Percentiles rank a stretch among this genome's conserved stretches.
phyloP scores from a whole-genome alignment of 2,888 invertebrate species.

The Stenichneumon culpator region DNA sequence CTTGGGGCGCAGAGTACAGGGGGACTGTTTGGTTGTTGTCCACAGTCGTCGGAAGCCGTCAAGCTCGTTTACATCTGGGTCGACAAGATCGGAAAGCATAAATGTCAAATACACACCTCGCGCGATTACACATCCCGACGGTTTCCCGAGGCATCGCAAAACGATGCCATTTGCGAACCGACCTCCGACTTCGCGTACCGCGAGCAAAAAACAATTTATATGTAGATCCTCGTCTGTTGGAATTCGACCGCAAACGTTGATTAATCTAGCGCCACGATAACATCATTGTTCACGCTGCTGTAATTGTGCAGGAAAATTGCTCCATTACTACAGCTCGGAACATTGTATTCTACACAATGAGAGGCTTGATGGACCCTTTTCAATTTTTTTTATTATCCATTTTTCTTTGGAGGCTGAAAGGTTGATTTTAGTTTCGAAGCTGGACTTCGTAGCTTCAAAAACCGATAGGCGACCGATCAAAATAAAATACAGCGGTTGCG shows the following conservation, averaged over 20 bases:
- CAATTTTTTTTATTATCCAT: too few relatives aligned
- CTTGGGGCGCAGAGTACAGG: not conserved
- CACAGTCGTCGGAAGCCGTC: slow-evolving; percentile 43
- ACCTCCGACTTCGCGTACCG: slow-evolving; percentile 16
- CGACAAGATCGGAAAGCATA: slow-evolving; percentile 69
- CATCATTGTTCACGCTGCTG: not conserved
- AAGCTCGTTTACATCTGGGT: slow-evolving; percentile 70
- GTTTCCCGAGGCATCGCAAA: slow-evolving; percentile 14
- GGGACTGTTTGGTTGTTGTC: too few relatives aligned
- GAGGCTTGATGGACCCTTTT: too few relatives aligned
- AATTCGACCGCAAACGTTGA: not conserved
- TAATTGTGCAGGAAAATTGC: not conserved
- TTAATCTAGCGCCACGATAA: not conserved
- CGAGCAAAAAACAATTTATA: slow-evolving; percentile 12
- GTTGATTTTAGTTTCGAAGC: too few relatives aligned
- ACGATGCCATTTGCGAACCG: slow-evolving; percentile 5
- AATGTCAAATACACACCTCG: slow-evolving; percentile 71
- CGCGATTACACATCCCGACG: slow-evolving; percentile 17
- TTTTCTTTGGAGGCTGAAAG: too few relatives aligned
- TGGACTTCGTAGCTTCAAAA: too few relatives aligned
- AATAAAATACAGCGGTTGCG: not conserved
- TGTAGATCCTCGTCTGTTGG: not conserved
- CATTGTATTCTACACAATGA: too few relatives aligned
- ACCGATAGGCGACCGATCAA: not conserved
- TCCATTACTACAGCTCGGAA: not conserved